These are phyloP conservation scores for Ceraclea dissimilis DNA, from an alignment of 2,888 invertebrate species.

Conservation along the genomic window DNA sequence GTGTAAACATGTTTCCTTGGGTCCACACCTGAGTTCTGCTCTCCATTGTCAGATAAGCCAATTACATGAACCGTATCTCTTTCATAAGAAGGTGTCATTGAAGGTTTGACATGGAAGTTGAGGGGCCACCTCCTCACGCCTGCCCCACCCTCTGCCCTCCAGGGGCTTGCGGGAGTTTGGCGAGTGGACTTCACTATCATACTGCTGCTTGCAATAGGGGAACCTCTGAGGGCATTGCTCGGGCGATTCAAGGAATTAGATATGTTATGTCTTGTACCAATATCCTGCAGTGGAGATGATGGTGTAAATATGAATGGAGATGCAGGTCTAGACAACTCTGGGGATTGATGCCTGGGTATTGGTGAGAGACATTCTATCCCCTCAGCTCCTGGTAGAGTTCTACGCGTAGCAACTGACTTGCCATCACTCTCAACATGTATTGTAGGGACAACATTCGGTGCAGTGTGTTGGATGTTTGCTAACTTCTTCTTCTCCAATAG, in stretches of 20 bases:
- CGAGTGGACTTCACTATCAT: conserved; percentile 8
- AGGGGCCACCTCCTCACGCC: conserved; percentile 44
- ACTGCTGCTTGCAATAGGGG: conserved; percentile 19
- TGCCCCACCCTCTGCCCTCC: conserved; percentile 41
- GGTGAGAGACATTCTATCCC: background rate
- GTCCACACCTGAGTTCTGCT: background rate
- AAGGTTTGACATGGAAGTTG: conserved; percentile 41
- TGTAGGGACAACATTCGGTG: background rate
- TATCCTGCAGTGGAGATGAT: background rate
- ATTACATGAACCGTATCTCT: conserved; percentile 27
- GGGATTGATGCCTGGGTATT: background rate
- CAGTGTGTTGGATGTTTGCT: background rate
- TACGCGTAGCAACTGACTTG: no score
- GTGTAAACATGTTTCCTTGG: conserved; percentile 1
- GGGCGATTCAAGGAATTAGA: background rate
- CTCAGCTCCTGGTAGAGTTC: no score
- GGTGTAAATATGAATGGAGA: no score
- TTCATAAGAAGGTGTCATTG: conserved; percentile 47
- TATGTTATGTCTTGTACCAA: background rate
- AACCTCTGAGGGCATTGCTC: conserved; percentile 2
- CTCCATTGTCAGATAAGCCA: conserved; percentile 12
- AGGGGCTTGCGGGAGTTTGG: conserved; percentile 39
- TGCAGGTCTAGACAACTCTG: background rate
- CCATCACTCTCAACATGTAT: background rate
- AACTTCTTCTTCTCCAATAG: conserved; percentile 14